Conservation (phyloP, 2,113 vertebrate species). For the Erythrolamprus reginae region DNA sequence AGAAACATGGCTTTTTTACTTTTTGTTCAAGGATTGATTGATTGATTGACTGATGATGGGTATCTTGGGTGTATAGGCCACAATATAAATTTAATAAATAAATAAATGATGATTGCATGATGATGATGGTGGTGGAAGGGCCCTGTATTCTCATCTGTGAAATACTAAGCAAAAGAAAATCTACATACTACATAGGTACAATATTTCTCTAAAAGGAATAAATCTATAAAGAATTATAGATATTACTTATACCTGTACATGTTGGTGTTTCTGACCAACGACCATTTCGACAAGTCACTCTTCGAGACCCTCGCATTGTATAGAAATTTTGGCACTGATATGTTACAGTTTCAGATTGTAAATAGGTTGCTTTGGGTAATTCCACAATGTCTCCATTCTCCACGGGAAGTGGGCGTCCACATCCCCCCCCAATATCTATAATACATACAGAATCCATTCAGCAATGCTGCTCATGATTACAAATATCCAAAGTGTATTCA, state of each 20-base stretch:
- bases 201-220: neutral
- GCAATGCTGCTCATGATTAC: neutral
- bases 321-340: neutral
- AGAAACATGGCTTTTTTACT: no score
- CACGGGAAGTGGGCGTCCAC: neutral
- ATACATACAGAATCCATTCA: neutral
- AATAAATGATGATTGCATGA: neutral
- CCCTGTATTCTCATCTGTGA: neutral
- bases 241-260: neutral
- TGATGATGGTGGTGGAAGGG: no score
- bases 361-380: accelerated
- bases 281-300: neutral
- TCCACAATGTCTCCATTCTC: neutral
- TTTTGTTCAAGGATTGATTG: neutral
- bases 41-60: neutral
- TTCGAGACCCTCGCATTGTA: neutral
- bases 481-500: neutral
- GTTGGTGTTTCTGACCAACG: neutral
- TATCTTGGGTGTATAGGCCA: no score
- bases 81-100: no score
- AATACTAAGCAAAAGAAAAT: neutral
- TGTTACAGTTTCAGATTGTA: accelerated
- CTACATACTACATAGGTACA: neutral
- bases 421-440: neutral
- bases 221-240: neutral